Conservation (phyloP, 2,113 vertebrate species). For the Elanoides forficatus region DNA sequence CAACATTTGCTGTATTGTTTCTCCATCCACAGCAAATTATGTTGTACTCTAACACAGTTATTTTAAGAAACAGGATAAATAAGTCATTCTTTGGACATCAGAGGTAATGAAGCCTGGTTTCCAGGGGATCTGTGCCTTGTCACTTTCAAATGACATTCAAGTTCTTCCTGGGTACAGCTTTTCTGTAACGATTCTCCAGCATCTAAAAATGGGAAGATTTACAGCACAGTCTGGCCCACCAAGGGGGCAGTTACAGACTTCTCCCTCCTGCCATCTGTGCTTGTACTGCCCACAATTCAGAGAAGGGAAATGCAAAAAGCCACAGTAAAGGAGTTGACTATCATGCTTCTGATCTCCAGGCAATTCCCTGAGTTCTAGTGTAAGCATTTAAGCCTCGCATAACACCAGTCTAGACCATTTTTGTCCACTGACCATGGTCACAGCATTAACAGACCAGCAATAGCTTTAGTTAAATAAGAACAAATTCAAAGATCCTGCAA, state of each 20-base stretch:
- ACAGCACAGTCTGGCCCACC: neutral
- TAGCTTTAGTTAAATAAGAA: neutral
- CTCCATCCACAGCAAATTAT: neutral
- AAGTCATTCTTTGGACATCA: neutral
- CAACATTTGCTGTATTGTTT: neutral
- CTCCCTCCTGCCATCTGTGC: neutral
- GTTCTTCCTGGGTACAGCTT: neutral
- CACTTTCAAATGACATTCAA: neutral
- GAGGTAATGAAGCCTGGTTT: constrained; percentile 19
- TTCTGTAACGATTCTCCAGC: neutral
- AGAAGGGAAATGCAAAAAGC: neutral
- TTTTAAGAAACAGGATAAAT: constrained; percentile 23
- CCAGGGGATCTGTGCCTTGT: constrained; percentile 7
- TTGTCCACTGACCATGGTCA: neutral
- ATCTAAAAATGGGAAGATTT: neutral
- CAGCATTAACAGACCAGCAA: neutral
- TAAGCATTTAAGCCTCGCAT: neutral
- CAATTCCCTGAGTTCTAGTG: neutral
- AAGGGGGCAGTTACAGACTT: neutral
- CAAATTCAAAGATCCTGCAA: neutral
- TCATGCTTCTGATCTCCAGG: neutral
- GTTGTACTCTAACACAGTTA: neutral
- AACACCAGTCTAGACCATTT: neutral
- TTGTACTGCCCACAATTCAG: neutral
- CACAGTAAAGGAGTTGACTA: neutral